Conservation (phyloP, 2,797 vertebrate species). For the Epinephelus malabaricus region DNA sequence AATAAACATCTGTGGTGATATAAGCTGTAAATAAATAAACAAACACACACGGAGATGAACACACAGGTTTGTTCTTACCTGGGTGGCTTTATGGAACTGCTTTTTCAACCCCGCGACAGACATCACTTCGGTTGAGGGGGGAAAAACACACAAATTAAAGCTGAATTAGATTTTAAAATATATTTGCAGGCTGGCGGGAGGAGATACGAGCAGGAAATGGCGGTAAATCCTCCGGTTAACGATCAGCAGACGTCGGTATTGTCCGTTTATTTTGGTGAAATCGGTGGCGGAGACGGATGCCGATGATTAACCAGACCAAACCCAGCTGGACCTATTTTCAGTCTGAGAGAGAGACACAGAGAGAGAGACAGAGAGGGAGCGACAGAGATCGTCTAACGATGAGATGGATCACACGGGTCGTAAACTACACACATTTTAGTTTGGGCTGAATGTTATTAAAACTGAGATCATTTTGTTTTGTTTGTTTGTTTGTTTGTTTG, state of each 20-base stretch:
- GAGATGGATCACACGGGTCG: not conserved
- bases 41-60: not conserved
- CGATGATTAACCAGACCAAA: constrained; percentile 45
- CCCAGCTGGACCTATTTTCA: constrained; percentile 66
- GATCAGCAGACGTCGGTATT: not conserved
- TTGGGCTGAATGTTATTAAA: no score
- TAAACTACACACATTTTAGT: no score
- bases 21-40: no score
- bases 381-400: not conserved
- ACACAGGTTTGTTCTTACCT: constrained; percentile 81
- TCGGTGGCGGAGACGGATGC: not conserved
- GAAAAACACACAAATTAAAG: not conserved
- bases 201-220: rapidly evolving
- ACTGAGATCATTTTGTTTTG: no score
- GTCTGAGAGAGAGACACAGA: not conserved
- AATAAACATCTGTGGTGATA: no score
- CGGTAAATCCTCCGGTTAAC: constrained; percentile 47
- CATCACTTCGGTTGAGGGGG: constrained; percentile 77
- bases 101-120: constrained; percentile 93
- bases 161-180: no score
- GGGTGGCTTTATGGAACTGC: constrained; percentile 94
- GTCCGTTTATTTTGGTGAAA: constrained; percentile 26
- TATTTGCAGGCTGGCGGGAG: not conserved
- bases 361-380: not conserved
- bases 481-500: no score